These are phyloP conservation scores for Emydura subglobosa DNA, from an alignment of 2,113 vertebrate genomes.

Conservation along the genomic window DNA sequence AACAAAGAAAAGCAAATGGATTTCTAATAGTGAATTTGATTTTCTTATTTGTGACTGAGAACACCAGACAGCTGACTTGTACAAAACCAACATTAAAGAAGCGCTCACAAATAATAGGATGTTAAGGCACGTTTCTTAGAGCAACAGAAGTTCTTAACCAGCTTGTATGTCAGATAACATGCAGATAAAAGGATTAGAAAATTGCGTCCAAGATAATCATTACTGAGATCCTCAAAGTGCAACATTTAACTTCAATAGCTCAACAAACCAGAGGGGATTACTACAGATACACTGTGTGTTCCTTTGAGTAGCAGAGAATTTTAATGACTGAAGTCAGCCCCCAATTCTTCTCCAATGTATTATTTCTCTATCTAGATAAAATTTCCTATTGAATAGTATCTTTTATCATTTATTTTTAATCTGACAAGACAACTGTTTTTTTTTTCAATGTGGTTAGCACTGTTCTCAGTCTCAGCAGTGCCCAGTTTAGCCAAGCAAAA, in stretches of 20 bases:
- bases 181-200: background rate
- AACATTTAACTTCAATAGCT: background rate
- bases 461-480: background rate
- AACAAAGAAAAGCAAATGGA: background rate
- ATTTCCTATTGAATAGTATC: background rate
- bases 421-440: background rate
- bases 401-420: background rate
- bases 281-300: background rate
- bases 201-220: background rate
- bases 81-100: background rate
- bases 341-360: background rate
- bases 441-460: background rate
- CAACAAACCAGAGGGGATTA: background rate
- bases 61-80: background rate
- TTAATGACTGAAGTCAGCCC: background rate
- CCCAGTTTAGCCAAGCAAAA: background rate
- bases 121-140: background rate
- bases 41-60: background rate
- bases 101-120: background rate
- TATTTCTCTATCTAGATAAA: background rate
- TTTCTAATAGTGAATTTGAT: background rate
- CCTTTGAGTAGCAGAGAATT: background rate
- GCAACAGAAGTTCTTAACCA: background rate
- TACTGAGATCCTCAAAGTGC: background rate
- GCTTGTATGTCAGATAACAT: background rate